phyloP scores from a whole-genome alignment of 1,140 invertebrate species.

The Drosophila murphyi region DNA sequence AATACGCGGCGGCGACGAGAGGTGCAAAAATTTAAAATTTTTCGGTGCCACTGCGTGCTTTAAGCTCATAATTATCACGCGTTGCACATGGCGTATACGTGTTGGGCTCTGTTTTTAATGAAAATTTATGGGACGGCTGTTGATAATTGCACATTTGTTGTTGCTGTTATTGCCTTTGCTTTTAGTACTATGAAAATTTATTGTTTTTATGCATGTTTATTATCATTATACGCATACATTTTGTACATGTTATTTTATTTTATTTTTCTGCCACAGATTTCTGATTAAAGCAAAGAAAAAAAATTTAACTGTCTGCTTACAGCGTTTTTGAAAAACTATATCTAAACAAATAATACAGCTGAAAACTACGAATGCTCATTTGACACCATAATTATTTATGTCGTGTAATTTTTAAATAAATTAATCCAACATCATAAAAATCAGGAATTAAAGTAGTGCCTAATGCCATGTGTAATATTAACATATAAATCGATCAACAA shows the following conservation, averaged over 20 bases:
- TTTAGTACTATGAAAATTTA: constrained; percentile 60
- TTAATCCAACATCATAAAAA: constrained; percentile 42
- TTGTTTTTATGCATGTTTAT: constrained; percentile 74
- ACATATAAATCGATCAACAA: constrained; percentile 33
- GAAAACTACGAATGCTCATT: constrained; percentile 50
- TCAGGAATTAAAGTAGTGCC: constrained; percentile 76
- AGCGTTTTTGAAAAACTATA: constrained; percentile 39
- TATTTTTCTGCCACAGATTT: constrained; percentile 23
- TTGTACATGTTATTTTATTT: constrained; percentile 26
- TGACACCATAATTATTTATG: constrained; percentile 61
- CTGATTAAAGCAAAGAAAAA: constrained; percentile 7
- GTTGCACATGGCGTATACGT: constrained; percentile 58
- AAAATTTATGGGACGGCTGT: constrained; percentile 67
- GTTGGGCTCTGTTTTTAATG: constrained; percentile 59
- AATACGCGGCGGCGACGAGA: not conserved
- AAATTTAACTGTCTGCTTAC: constrained; percentile 24
- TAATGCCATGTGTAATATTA: constrained; percentile 65
- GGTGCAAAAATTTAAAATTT: constrained; percentile 25
- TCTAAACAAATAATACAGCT: constrained; percentile 49
- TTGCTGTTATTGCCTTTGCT: constrained; percentile 26
- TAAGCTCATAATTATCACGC: constrained; percentile 69
- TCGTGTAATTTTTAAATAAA: constrained; percentile 57
- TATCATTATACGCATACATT: constrained; percentile 44
- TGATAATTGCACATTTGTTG: constrained; percentile 71
- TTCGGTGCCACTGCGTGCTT: constrained; percentile 53